Percentiles rank a stretch among this genome's conserved stretches.
phyloP scores from a whole-genome alignment of 2,888 invertebrate species.

The Acanthosepion lycidas region DNA sequence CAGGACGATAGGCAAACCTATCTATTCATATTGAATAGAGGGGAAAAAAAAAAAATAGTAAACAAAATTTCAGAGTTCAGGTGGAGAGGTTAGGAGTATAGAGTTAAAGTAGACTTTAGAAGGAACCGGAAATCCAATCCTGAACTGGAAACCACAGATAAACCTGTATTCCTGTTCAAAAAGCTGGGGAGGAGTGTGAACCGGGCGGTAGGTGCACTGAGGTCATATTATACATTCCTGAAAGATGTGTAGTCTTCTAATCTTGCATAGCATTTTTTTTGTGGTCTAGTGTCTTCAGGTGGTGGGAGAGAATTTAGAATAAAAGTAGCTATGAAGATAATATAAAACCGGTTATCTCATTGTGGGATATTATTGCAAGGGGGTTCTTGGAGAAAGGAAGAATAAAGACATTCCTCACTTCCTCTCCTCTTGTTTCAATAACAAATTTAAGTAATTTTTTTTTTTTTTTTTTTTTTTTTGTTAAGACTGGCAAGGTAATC shows the following conservation, averaged over 20 bases:
- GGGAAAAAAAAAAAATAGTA: too few relatives aligned
- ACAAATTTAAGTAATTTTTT: background rate
- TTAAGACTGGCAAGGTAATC: background rate
- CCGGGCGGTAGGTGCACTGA: too few relatives aligned
- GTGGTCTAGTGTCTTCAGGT: background rate
- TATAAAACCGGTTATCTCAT: background rate
- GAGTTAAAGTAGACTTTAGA: too few relatives aligned
- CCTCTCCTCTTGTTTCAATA: background rate
- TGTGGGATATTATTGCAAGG: background rate
- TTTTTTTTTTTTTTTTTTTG: too few relatives aligned
- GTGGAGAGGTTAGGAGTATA: too few relatives aligned
- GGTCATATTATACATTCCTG: background rate
- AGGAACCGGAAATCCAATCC: too few relatives aligned
- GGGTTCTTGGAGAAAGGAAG: background rate
- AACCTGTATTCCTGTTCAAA: too few relatives aligned
- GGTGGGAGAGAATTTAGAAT: background rate
- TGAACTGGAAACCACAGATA: too few relatives aligned
- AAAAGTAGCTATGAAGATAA: background rate
- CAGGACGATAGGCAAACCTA: too few relatives aligned
- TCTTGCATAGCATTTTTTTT: conserved; percentile 36
- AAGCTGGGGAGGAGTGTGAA: too few relatives aligned
- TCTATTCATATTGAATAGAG: too few relatives aligned
- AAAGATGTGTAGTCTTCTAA: conserved; percentile 39
- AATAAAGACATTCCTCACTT: background rate
- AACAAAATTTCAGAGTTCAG: too few relatives aligned